Base-by-base conservation (phyloP, 2,113 vertebrate genomes). In the Burhinus bistriatus region DNA sequence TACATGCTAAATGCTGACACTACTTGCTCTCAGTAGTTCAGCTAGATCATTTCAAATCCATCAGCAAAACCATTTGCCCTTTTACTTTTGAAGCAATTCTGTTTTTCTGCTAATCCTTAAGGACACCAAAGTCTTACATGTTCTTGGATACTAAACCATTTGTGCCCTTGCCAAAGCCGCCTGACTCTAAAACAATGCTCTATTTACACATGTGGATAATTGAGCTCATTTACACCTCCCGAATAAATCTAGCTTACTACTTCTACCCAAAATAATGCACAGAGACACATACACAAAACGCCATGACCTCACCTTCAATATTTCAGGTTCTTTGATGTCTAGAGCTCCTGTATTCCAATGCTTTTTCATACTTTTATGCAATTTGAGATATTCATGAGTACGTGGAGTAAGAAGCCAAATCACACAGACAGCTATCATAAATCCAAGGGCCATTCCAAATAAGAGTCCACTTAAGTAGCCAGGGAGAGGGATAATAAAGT, bases 321-420 rank as follows among this genome's bases (percentile, higher is more conserved):
- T 99, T 91, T 98, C 99, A 32, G 99, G 99, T 95, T 99, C 99
- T 92, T 98, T 98, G 97, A 99, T 99, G 94, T 99, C 98, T 73
- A 99, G 92, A 86, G 99, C 98, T 79, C 98, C 93, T 40, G 98
- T 90, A 89, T 98, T 98, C 98, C 98, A 98, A 44, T 40, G 97
- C 42, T 86, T 95, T 71, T 87, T 98, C 72, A 88, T 72, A 69
- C 75, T 89, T 89, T 32, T 95, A 76, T 97, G 97, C 34, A 95
- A 96, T 62, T 97, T 97, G 58, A 82, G 92, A 88, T 95, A 96
- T 26, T 97, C 98, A 40, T 72, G 96, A 93, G 98, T 97, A 94
- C 97, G 96, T 89, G 98, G 98, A 96, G 98, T 98, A 65, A 99
- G 98, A 96, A 99, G 97, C 99, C 99, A 99, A 94, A 99, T 98